Evolutionary conservation across 1,140 invertebrate genomes (phyloP).

Genomic region (Augochlora pura): DNA sequence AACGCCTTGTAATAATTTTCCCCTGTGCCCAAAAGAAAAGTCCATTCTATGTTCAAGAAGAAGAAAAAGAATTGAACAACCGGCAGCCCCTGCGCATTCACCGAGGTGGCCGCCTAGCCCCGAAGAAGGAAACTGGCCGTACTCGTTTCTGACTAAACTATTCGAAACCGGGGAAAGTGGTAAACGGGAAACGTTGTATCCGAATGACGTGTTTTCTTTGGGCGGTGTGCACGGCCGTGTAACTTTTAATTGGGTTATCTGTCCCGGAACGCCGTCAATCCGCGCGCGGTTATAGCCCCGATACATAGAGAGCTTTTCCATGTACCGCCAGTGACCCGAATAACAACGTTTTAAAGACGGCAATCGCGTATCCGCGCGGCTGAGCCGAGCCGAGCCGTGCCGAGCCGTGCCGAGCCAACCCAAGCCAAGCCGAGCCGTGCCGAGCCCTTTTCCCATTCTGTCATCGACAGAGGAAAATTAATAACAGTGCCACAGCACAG

Average conservation of each 20-base stretch:
- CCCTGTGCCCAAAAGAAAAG: not conserved
- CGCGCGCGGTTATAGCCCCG: slow-evolving; percentile 24
- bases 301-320: slow-evolving; percentile 53
- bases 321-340: slow-evolving; percentile 50
- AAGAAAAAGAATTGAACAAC: not conserved
- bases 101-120: not conserved
- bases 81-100: not conserved
- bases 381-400: too few relatives aligned
- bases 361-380: slow-evolving; percentile 7
- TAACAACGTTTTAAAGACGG: slow-evolving; percentile 55
- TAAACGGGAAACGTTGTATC: slow-evolving; percentile 11
- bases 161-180: slow-evolving; percentile 44
- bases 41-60: not conserved
- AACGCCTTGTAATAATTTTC: not conserved
- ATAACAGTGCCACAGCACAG: not conserved
- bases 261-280: slow-evolving; percentile 47
- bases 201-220: slow-evolving; percentile 29
- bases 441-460: slow-evolving; percentile 29
- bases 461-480: slow-evolving; percentile 30
- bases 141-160: slow-evolving; percentile 42
- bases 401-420: not conserved
- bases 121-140: slow-evolving; percentile 47
- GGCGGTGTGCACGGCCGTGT: slow-evolving; percentile 1
- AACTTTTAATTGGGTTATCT: slow-evolving; percentile 63
- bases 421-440: too few relatives aligned